These are phyloP conservation scores for Felis catus DNA, from an alignment of 2,113 vertebrate genomes.

Conservation along the genomic window F.catus_Fca126_mat1.0 CM031427.1:19264501-19265000, in stretches of 20 bases:
- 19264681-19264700: fast-evolving
- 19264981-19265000: background rate
- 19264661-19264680: background rate
- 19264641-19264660: background rate
- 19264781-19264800: background rate
- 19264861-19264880: background rate
- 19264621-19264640: fast-evolving
- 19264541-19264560: background rate
- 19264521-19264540: fast-evolving
- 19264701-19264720: fast-evolving
- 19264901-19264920: background rate
- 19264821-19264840: background rate
- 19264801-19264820: background rate
- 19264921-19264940: background rate
- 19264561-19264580: background rate
- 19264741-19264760: background rate
- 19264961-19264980: background rate
- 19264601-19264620: background rate
- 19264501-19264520: fast-evolving
- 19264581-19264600: fast-evolving
- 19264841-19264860: fast-evolving
- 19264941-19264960: background rate
- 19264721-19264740: fast-evolving
- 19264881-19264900: too few species aligned
- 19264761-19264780: background rate